phyloP scores from a whole-genome alignment of 2,113 vertebrate species.

The Sclerurus mexicanus region DNA sequence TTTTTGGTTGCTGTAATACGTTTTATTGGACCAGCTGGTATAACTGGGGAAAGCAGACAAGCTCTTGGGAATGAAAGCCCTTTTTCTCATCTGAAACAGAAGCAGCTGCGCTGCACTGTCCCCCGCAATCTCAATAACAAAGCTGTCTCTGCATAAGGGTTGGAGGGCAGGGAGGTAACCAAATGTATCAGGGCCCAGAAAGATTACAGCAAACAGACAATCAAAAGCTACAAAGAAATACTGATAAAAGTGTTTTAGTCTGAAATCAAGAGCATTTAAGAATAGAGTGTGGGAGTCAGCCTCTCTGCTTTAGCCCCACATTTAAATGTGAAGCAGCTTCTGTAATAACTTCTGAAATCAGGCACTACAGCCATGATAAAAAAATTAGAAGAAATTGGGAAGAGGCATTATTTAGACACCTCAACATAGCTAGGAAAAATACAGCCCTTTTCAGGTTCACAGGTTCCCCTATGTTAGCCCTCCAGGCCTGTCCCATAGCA shows the following conservation, averaged over 20 bases:
- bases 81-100: neutral
- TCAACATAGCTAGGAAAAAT: neutral
- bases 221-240: neutral
- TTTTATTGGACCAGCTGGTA: slow-evolving; percentile 20
- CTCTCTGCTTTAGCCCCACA: neutral
- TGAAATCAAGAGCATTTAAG: neutral
- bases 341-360: neutral
- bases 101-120: neutral
- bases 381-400: neutral
- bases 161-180: neutral
- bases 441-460: neutral
- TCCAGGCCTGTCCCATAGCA: neutral
- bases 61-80: neutral
- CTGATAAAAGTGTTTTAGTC: neutral
- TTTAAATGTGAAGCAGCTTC: neutral
- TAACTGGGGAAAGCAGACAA: neutral
- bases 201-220: neutral
- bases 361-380: neutral
- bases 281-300: neutral
- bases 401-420: neutral
- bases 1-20: neutral
- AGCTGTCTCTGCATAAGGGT: neutral
- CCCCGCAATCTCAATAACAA: neutral
- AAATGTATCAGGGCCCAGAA: neutral
- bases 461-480: neutral